Conservation (phyloP, 1,140 invertebrate species). For the Linepithema humile region DNA sequence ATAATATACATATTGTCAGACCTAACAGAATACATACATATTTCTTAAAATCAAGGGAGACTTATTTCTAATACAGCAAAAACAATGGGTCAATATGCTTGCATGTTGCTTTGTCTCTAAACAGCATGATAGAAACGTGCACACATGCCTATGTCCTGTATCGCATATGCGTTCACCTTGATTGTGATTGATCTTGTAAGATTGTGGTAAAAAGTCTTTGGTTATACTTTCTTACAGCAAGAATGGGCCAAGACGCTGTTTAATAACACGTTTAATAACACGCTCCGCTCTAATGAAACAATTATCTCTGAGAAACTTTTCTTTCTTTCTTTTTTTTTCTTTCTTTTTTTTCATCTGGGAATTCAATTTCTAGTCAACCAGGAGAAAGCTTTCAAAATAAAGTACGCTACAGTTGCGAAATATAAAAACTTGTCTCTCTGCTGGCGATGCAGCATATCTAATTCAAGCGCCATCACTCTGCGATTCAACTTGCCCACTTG, state of each 20-base stretch:
- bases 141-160: neutral
- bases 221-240: slow-evolving; percentile 58
- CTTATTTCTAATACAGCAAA: neutral
- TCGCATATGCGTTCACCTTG: slow-evolving; percentile 23
- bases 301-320: neutral
- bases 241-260: neutral
- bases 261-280: slow-evolving; percentile 45
- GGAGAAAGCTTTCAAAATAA: slow-evolving; percentile 92
- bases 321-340: neutral
- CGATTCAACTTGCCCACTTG: slow-evolving; percentile 93
- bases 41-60: neutral
- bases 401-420: slow-evolving; percentile 92
- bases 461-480: slow-evolving; percentile 93
- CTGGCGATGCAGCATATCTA: slow-evolving; percentile 91
- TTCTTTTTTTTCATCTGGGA: neutral
- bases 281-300: slow-evolving; percentile 26
- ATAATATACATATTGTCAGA: slow-evolving; percentile 45
- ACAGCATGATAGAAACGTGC: neutral
- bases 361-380: slow-evolving; percentile 90
- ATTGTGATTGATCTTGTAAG: neutral
- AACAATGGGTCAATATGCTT: neutral
- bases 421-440: slow-evolving; percentile 93
- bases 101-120: neutral
- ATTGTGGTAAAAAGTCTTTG: slow-evolving; percentile 60
- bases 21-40: slow-evolving; percentile 20